These are phyloP conservation scores for Parnassius mnemosyne DNA, from an alignment of 2,888 invertebrate genomes.

Conservation along the genomic window DNA sequence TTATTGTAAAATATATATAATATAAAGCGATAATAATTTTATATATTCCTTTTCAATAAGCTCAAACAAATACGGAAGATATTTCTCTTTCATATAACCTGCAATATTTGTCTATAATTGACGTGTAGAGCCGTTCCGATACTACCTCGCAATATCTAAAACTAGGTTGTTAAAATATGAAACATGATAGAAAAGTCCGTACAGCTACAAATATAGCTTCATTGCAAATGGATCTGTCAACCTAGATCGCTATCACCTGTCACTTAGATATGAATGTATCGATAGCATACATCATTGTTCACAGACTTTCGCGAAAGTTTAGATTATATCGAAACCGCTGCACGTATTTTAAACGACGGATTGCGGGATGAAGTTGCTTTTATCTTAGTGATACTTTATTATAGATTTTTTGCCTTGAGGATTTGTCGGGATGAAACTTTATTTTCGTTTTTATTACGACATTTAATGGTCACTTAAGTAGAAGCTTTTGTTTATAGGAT, in stretches of 20 bases:
- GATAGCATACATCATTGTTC: constrained; percentile 1
- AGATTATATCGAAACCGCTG: constrained; percentile 1
- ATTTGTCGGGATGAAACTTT: background rate
- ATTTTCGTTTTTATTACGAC: no score
- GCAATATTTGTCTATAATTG: no score
- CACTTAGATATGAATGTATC: background rate
- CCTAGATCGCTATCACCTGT: background rate
- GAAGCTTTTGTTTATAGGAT: no score
- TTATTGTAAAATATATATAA: no score
- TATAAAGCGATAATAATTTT: no score
- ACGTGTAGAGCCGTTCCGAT: no score
- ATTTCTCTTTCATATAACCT: no score
- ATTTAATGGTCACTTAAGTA: no score
- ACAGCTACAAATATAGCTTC: background rate
- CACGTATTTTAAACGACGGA: background rate
- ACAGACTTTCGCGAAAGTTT: constrained; percentile 9
- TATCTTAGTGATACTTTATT: background rate
- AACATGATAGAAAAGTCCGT: background rate
- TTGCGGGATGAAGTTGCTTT: background rate
- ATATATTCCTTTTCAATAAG: no score
- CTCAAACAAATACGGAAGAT: no score
- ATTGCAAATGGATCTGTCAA: constrained; percentile 1
- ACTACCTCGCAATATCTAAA: background rate
- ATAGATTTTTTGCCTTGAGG: background rate
- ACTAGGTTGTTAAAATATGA: background rate